Base-by-base conservation (phyloP, 2,888 invertebrate genomes). In the Calliphora vomitoria region DNA sequence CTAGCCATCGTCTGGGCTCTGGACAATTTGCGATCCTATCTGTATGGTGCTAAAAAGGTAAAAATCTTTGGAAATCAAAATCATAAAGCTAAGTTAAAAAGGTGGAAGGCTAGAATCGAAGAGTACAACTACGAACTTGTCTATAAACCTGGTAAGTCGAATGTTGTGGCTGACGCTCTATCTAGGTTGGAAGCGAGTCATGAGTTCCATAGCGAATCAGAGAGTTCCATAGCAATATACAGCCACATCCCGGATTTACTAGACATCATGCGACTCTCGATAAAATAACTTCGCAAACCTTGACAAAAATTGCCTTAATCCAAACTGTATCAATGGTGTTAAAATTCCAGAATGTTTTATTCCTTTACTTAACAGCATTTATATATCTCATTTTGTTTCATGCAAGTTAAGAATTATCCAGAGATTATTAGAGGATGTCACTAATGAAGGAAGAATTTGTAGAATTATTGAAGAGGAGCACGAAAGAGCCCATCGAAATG, bases 71-170 rank as follows among this genome's bases (percentile, higher is more conserved):
- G 80, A 1, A 86, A 76, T 13, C 47, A 60, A 15, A 74, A 74
- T 11, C 41, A 76, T 11, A 85, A 80, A 10, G 66, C 53, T 3
- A 85, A 85, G 44, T 11, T 86, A 13, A 86, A 85, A 31, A 58
- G 80, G 1, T 86, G 81, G 82, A 88, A 89, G 18, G 82, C 87
- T 0, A 79, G 80, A 20, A 85, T 87, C 6, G 85, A 89, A 25
- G 89, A 89, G 55, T 89, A 86, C 18, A 87, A 88, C 41, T 88
- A 82, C 13, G 78, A 88, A 60, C 13, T 89, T 8, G 38, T 64
- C n/a, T 86, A 86, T 18, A 78, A 66, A 75, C 74, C 75, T 20
- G 62, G 86, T 0, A 82, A 85, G 13, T 64, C 82, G 8, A 85
- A 86, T 62, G 47, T 88, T 6, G 88, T 88, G 0, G 86, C 88